Percentiles rank a stretch among this genome's conserved stretches.
Conservation (phyloP, 2,797 vertebrate genomes). For the Kryptopterus vitreolus region DNA sequence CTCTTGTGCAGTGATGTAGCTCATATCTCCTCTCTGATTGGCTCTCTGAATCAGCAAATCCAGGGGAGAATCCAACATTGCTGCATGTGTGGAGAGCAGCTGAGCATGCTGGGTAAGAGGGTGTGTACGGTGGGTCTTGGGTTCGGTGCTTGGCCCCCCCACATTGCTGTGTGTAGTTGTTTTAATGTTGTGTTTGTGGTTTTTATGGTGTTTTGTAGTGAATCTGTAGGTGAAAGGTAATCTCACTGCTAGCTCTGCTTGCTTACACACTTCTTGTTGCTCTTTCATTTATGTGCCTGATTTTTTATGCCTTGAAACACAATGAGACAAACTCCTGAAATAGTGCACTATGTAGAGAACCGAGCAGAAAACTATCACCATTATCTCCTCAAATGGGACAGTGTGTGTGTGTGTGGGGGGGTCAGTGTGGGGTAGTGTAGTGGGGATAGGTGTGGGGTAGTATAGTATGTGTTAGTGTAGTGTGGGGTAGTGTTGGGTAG, state of each 20-base stretch:
- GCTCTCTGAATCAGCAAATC: slow-evolving; percentile 12
- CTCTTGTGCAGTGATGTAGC: slow-evolving; percentile 62
- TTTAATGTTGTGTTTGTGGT: not conserved
- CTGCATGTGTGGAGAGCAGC: slow-evolving; percentile 57
- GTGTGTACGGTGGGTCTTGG: slow-evolving; percentile 2
- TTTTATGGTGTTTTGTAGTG: not conserved
- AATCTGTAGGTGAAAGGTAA: slow-evolving; percentile 89
- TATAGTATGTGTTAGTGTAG: too few relatives aligned
- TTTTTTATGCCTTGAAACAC: not conserved
- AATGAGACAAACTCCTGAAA: not conserved
- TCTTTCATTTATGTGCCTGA: not conserved
- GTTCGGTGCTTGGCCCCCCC: not conserved
- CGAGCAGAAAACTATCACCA: not conserved
- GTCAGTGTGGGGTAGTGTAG: not conserved
- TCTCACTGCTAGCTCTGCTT: slow-evolving; percentile 83
- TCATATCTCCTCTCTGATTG: slow-evolving; percentile 50
- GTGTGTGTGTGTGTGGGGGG: too few relatives aligned
- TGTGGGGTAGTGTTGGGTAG: too few relatives aligned
- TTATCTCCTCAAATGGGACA: not conserved
- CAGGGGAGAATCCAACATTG: slow-evolving; percentile 26
- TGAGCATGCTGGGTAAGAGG: slow-evolving; percentile 57
- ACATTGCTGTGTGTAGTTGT: not conserved
- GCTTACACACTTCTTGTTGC: slow-evolving; percentile 47
- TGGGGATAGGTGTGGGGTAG: too few relatives aligned
- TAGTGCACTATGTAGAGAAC: slow-evolving; percentile 8